phyloP scores from a whole-genome alignment of 2,797 vertebrate genomes.

The Halcyon leucocephala region DNA sequence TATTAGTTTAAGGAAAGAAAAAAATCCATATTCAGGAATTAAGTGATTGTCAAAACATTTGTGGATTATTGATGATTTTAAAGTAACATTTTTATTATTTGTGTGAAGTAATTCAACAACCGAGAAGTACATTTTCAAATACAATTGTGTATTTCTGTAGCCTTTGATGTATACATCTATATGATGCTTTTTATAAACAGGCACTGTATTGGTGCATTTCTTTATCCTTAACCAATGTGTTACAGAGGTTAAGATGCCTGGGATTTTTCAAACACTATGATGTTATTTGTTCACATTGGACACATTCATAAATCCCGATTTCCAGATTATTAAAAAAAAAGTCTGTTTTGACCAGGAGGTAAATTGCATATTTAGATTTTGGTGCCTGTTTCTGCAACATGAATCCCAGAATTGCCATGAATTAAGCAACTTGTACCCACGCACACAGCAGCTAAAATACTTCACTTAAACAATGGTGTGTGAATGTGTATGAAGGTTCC shows the following conservation, averaged over 20 bases:
- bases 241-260: not conserved
- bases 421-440: not conserved
- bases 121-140: not conserved
- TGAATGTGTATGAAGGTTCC: not conserved
- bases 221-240: not conserved
- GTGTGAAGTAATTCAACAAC: not conserved
- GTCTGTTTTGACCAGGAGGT: not conserved
- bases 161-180: not conserved
- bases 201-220: not conserved
- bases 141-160: not conserved
- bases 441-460: not conserved
- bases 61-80: not conserved
- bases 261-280: not conserved
- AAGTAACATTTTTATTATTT: not conserved
- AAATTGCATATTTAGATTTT: not conserved
- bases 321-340: not conserved
- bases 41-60: not conserved
- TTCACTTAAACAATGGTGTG: not conserved
- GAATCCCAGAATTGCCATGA: not conserved
- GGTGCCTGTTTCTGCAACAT: not conserved
- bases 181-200: not conserved
- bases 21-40: not conserved
- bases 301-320: not conserved
- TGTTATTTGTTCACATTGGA: not conserved
- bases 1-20: not conserved